Base-by-base conservation (phyloP, 2,797 vertebrate genomes). In the Brachymystax lenok region DNA sequence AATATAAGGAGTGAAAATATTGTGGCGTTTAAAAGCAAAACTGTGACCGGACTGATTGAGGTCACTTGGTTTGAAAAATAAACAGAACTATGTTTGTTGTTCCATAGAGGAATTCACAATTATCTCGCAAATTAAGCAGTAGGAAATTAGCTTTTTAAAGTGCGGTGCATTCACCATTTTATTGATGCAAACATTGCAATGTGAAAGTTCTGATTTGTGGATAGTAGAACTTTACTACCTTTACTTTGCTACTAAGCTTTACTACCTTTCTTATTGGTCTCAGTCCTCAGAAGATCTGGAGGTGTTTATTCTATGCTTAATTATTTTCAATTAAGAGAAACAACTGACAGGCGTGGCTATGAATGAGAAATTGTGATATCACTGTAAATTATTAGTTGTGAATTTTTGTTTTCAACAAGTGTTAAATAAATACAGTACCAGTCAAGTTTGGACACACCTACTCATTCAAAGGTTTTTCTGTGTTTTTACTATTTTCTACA, bases 231-330 rank as follows among this genome's bases (percentile, higher is more conserved):
- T 35, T 8, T 69, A 69, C 66, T 28, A 30, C 27, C 13, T 33
- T 6, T 68, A 27, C 17, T 35, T 35, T 46, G 8, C 40, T 46
- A 46, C 7, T 40, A 69, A 10, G 10, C 6, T 33, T 3, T 30
- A 67, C 14, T 69, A 69, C 1, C 6, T 35, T 12, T 40, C 33
- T 67, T 69, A 30, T 74, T 63, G 33, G 14, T 63, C n/a, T 46
- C 27, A 6, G n/a, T 40, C 10, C 33, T 73, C 19, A 63, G 24
- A 46, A n/a, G 8, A 63, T 63, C 33, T 33, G 8, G 40, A 46
- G 40, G 40, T 30, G 30, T 52, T 66, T 46, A 33, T 66, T 82
- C 75, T 85, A 35, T 51, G 19, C 86, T 87, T 70, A 82, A 90
- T 91, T 77, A 79, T 64, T 54, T 17, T 30, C n/a, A 10, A 79